Evolutionary conservation across 2,113 vertebrate species (phyloP), one percentile per base, ranked within the genome.

Genomic region (Channa argus): DNA sequence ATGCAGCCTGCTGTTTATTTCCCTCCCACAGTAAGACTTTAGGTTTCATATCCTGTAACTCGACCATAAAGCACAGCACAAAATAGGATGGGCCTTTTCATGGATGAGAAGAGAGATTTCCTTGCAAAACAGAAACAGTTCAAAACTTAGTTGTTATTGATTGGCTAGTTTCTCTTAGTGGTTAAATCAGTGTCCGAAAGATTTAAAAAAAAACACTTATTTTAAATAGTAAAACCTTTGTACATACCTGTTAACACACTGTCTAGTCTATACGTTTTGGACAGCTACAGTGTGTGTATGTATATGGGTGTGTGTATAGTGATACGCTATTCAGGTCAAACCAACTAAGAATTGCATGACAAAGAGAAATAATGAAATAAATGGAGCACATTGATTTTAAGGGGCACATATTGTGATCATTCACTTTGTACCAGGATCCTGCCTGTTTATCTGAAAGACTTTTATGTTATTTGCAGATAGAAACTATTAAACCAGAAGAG

Each of bases 1-100:
- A 71, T 39, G 46, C 43, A 51, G 9, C 12, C 13, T 15, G 11
- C 54, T 63, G 66, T 79, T 66, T 67, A 60, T 66, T 49, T 65
- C 59, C 55, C 47, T 80, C n/a, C 8, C 14, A 44, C 50, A 46
- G 49, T 33, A 37, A 63, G 39, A 6, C 9, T 15, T 81, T n/a
- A 12, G 1, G 60, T 52, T 60, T 34, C 10, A 0, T 49, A 34
- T 37, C 0, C 39, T 53, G 41, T 71, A 44, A 54, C 36, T 52
- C 41, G n/a, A 38, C 37, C 46, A 63, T 36, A 38, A 60, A 66
- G 41, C 54, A 37, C 46, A 37, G 15, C 6, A 63, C 46, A 44
- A 34, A 56, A 70, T 60, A 51, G 4, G 24, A 24, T 1, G 24
- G 24, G 24, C 24, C 24, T 24, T 24, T 24, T 24, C 24, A 24